Base-by-base conservation (phyloP, 2,888 invertebrate genomes). In the Rhorus exstirpatorius region DNA sequence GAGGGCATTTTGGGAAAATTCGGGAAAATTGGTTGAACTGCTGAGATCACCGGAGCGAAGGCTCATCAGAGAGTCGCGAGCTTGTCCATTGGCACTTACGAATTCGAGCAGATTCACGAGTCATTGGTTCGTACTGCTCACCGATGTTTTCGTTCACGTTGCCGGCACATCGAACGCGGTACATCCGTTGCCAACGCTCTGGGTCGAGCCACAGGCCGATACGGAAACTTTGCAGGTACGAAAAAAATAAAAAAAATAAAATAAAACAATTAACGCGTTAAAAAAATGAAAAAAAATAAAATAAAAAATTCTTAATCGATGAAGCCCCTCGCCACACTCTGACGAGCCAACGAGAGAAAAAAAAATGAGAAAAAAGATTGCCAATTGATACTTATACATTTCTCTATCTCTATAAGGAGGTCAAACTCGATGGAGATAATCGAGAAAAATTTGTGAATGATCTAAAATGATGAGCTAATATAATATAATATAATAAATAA, bases 71-170 rank as follows among this genome's bases (percentile, higher is more conserved):
- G 97, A 97, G 87, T 97, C 97, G 0, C 95, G 95, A 86, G 94
- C 95, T 6, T 94, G 95, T 84, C 96, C 96, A 0, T 92, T 98
- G 1, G 95, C 95, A 84, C 93, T 97, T 80, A 94, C 95, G 2
- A 95, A 96, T 89, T 95, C 96, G 31, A 95, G 96, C 21, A 94
- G 96, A 83, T 96, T 97, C 91, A 96, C 96, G 3, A 95, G 96
- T 0, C 96, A 97, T 88, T 96, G 96, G 94, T 97, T 98, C 88
- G 95, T 98, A 85, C 93, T 98, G 65, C 95, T 98, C 89, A 97
- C 96, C 75, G 98, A 98, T 92, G 93, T 96, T 74, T 96, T 98
- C 83, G 95, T 97, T 75, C 97, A 97, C 89, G 93, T 96, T 26
- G 94, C 94, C 88, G 96, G 96, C 44, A 95, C 96, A 26, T 94